These are phyloP conservation scores for Spermophilus dauricus DNA, from an alignment of 2,113 vertebrate species.

Conservation along the genomic window DNA sequence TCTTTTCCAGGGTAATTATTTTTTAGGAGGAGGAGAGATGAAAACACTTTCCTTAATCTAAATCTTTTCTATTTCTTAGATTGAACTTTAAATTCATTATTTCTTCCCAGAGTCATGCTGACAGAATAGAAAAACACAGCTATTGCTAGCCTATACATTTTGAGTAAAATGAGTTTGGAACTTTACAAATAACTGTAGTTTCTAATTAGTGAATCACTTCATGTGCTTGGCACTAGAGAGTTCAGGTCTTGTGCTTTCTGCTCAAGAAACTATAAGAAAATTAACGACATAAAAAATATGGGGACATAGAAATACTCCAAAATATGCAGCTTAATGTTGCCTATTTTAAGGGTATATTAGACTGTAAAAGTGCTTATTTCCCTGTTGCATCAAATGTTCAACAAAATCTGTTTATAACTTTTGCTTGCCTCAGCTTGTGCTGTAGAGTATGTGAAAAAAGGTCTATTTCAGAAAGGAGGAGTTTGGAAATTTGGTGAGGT, in stretches of 20 bases:
- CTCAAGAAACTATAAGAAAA: not conserved
- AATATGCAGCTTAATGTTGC: not conserved
- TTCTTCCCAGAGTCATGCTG: not conserved
- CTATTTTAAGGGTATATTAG: not conserved
- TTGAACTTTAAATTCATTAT: not conserved
- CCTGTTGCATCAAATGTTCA: not conserved
- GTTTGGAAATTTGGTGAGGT: conserved; percentile 38
- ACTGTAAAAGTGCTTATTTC: not conserved
- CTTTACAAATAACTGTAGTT: not conserved
- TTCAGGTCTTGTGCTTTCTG: conserved; percentile 14
- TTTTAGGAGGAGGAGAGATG: not conserved
- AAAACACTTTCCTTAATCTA: not conserved
- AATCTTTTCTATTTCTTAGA: not conserved
- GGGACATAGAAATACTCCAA: conserved; percentile 22
- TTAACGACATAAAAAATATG: conserved; percentile 8
- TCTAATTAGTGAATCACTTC: not conserved
- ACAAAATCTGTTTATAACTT: conserved; percentile 52
- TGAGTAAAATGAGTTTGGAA: not conserved
- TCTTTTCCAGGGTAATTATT: not conserved
- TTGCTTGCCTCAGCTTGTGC: not conserved
- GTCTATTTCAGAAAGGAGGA: not conserved
- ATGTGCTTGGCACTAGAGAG: not conserved
- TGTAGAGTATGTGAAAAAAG: not conserved
- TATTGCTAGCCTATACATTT: conserved; percentile 1
- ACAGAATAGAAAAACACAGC: not conserved